Conservation (phyloP, 2,888 invertebrate species). For the Drosophila mulleri region DNA sequence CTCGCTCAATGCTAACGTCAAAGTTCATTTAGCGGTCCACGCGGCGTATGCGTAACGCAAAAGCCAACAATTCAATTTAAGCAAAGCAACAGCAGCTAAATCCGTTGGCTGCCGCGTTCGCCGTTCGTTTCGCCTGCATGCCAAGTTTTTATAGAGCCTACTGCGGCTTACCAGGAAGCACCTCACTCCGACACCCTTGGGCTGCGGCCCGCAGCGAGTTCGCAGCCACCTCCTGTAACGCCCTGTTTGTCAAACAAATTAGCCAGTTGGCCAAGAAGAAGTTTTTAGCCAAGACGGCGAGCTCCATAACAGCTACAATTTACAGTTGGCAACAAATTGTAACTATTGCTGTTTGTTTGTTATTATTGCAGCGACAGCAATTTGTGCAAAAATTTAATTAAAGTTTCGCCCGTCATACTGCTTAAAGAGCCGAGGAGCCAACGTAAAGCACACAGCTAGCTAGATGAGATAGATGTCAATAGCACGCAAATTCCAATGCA, state of each 20-base stretch:
- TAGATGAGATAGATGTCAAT: constrained; percentile 32
- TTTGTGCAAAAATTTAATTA: constrained; percentile 68
- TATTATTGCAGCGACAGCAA: constrained; percentile 58
- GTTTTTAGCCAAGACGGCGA: constrained; percentile 32
- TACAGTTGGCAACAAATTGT: constrained; percentile 35
- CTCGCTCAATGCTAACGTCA: background rate
- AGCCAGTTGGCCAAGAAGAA: constrained; percentile 66
- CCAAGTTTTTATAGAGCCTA: constrained; percentile 36
- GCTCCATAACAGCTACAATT: constrained; percentile 31
- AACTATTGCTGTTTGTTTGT: constrained; percentile 53
- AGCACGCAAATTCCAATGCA: constrained; percentile 25
- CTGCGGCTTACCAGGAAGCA: constrained; percentile 28
- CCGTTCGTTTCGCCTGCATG: background rate
- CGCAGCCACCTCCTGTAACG: background rate
- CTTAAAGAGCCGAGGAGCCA: constrained; percentile 17
- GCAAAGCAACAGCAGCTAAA: constrained; percentile 33
- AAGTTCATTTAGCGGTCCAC: constrained; percentile 26
- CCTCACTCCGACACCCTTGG: background rate
- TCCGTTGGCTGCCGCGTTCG: background rate
- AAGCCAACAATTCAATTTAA: constrained; percentile 63
- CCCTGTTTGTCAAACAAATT: constrained; percentile 67
- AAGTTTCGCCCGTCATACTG: constrained; percentile 51
- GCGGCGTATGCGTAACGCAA: constrained; percentile 64
- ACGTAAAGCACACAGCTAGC: background rate
- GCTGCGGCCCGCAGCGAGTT: background rate